Evolutionary conservation across 2,888 invertebrate species (phyloP).

Genomic region (Agonopterix arenella): DNA sequence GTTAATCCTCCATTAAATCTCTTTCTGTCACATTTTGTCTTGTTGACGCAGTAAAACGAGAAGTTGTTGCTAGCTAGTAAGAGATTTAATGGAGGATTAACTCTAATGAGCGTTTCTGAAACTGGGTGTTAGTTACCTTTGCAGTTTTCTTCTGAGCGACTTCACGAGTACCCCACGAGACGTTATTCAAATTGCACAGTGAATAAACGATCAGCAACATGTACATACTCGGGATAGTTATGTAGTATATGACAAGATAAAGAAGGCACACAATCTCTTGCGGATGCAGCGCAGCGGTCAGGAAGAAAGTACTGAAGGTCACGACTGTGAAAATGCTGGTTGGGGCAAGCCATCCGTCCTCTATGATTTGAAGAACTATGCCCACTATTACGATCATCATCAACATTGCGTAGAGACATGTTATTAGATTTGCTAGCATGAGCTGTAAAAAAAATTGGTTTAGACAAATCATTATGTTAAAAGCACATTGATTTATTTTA

Average conservation of each 20-base stretch:
- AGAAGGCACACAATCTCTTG: conserved; percentile 85
- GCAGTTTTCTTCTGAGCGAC: conserved; percentile 68
- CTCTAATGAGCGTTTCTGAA: too few species aligned
- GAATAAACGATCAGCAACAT: conserved; percentile 94
- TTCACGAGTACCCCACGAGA: conserved; percentile 96
- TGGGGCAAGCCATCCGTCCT: conserved; percentile 88
- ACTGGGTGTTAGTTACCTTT: conserved; percentile 53
- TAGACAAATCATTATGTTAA: too few species aligned
- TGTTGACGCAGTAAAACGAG: too few species aligned
- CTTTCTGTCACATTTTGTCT: too few species aligned
- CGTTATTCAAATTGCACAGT: conserved; percentile 93
- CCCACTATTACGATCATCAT: conserved; percentile 93
- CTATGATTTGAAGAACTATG: conserved; percentile 84
- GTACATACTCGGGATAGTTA: conserved; percentile 97
- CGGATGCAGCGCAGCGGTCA: conserved; percentile 85
- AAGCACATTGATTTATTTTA: too few species aligned
- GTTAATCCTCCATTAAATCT: too few species aligned
- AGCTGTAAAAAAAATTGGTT: conserved; percentile 63
- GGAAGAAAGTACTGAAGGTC: conserved; percentile 81
- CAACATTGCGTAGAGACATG: conserved; percentile 86
- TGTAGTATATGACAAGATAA: conserved; percentile 85
- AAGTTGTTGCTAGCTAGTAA: too few species aligned
- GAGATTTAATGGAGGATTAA: too few species aligned
- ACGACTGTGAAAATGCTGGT: conserved; percentile 90
- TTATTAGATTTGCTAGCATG: conserved; percentile 84